Evolutionary conservation across 1,140 invertebrate species (phyloP).

Genomic region (Drosophila prosaltans): DNA sequence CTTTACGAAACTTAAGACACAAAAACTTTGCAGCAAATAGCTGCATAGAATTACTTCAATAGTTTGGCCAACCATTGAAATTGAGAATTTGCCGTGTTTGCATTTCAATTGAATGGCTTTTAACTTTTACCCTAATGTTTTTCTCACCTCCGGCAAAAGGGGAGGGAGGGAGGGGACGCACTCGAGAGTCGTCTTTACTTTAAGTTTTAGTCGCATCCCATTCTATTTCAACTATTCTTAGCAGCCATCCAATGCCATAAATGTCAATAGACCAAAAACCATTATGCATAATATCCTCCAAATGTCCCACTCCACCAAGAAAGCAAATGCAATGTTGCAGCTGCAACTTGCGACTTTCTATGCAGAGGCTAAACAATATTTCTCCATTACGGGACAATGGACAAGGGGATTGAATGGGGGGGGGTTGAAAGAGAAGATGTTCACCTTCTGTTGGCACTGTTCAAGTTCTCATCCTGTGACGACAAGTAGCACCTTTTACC

Average conservation of each 20-base stretch:
- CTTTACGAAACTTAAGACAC: neutral
- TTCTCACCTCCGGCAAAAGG: slow-evolving; percentile 34
- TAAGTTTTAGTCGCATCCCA: slow-evolving; percentile 13
- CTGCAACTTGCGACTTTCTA: slow-evolving; percentile 29
- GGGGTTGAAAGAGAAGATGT: neutral
- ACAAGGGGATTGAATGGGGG: slow-evolving; percentile 27
- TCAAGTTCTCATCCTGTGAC: slow-evolving; percentile 11
- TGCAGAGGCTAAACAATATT: slow-evolving; percentile 73
- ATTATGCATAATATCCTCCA: slow-evolving; percentile 71
- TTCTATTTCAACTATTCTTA: neutral
- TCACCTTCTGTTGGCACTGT: neutral
- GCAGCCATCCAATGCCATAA: slow-evolving; percentile 58
- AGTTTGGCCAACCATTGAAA: neutral
- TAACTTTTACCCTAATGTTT: slow-evolving; percentile 52
- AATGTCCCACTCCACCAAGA: slow-evolving; percentile 14
- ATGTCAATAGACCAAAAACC: slow-evolving; percentile 78
- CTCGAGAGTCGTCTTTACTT: slow-evolving; percentile 32
- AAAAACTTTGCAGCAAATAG: neutral
- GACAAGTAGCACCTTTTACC: slow-evolving; percentile 79
- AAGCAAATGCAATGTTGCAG: slow-evolving; percentile 38
- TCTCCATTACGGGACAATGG: slow-evolving; percentile 77
- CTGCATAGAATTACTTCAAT: neutral
- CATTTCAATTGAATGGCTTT: slow-evolving; percentile 57
- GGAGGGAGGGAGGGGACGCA: slow-evolving; percentile 24
- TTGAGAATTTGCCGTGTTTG: neutral